Conservation (phyloP, 2,797 vertebrate genomes). For the Trichosurus vulpecula region DNA sequence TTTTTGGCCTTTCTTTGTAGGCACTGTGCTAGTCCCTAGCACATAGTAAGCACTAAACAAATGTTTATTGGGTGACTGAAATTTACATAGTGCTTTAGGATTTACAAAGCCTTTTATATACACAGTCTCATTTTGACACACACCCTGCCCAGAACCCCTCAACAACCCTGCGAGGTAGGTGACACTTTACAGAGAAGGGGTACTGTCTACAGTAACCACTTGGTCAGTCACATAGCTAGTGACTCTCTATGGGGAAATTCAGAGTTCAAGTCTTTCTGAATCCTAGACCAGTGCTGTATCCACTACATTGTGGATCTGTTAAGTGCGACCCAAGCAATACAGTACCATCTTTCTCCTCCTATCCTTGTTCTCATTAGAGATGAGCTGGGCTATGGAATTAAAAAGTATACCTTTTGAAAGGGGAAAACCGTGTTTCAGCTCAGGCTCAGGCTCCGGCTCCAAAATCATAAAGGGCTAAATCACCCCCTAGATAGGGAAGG, state of each 20-base stretch:
- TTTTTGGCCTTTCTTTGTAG: background rate
- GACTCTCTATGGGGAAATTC: background rate
- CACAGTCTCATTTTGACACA: background rate
- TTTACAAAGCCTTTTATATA: background rate
- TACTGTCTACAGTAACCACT: background rate
- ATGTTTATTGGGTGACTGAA: background rate
- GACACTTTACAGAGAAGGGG: background rate
- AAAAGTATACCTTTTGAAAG: background rate
- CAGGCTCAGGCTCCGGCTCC: background rate
- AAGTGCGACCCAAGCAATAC: background rate
- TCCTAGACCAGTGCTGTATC: background rate
- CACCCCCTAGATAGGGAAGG: background rate
- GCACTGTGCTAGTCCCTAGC: background rate
- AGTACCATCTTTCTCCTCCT: background rate
- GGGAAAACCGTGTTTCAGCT: background rate
- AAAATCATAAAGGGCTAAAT: background rate
- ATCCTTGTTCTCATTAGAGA: background rate
- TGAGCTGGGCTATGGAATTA: background rate
- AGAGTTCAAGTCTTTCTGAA: background rate
- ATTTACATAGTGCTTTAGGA: background rate
- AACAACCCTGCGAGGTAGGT: background rate
- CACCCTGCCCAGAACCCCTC: background rate
- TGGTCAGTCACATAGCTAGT: background rate
- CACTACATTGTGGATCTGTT: background rate
- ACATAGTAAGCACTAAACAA: background rate